phyloP scores from a whole-genome alignment of 2,113 vertebrate genomes.

The Periophthalmodon schlosseri region DNA sequence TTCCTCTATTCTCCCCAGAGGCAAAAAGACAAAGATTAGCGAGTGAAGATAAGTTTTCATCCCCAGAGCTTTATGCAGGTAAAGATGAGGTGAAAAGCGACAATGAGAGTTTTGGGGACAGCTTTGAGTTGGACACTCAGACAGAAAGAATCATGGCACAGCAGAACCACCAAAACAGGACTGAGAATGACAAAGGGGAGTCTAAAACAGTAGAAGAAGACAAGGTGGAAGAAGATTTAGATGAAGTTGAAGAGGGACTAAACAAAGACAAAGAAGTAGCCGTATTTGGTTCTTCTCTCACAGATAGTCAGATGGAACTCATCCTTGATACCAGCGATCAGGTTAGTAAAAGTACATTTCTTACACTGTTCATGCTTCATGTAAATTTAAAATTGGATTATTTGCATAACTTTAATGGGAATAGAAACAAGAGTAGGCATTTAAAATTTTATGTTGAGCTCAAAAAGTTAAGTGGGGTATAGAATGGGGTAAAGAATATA shows the following conservation, averaged over 20 bases:
- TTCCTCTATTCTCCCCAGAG: slow-evolving; percentile 46
- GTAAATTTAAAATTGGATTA: neutral
- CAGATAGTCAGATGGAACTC: slow-evolving; percentile 88
- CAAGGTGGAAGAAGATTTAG: slow-evolving; percentile 14
- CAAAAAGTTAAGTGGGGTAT: neutral
- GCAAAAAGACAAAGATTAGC: slow-evolving; percentile 66
- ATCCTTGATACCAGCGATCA: slow-evolving; percentile 86
- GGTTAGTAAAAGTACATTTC: slow-evolving; percentile 49
- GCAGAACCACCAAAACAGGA: slow-evolving; percentile 24
- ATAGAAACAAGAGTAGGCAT: neutral
- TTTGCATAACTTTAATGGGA: too few relatives aligned
- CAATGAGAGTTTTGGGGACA: slow-evolving; percentile 85
- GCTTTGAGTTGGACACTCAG: slow-evolving; percentile 91
- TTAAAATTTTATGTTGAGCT: neutral
- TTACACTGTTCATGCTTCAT: neutral
- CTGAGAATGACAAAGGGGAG: neutral
- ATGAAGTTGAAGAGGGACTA: neutral
- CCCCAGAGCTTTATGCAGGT: slow-evolving; percentile 70
- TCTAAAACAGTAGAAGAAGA: neutral
- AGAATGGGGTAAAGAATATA: neutral
- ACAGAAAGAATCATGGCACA: slow-evolving; percentile 88
- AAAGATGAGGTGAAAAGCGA: slow-evolving; percentile 46
- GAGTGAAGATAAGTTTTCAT: slow-evolving; percentile 50
- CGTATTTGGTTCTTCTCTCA: slow-evolving; percentile 82
- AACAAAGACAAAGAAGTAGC: slow-evolving; percentile 31